Evolutionary conservation across 1,140 invertebrate genomes (phyloP).

Genomic region (Drosophila triauraria): DNA sequence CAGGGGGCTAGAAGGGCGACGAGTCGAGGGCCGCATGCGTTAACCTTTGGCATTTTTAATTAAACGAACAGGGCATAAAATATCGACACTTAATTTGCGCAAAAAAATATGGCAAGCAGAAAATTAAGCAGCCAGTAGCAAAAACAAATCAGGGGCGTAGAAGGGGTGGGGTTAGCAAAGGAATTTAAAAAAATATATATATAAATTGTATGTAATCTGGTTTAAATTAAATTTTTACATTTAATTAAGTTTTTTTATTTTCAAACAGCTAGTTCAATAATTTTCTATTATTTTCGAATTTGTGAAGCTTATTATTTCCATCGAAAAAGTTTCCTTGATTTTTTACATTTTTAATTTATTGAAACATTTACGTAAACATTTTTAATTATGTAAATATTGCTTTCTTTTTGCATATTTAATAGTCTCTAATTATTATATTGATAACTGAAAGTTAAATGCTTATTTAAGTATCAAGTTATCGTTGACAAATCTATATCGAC

Average conservation of each 20-base stretch:
- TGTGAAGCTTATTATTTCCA: too few species aligned
- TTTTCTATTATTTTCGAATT: too few species aligned
- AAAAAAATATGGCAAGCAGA: constrained; percentile 71
- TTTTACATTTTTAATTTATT: too few species aligned
- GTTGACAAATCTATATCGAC: neutral
- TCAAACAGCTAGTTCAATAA: too few species aligned
- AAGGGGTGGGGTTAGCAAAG: neutral
- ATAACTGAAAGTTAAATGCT: neutral
- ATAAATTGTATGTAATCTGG: too few species aligned
- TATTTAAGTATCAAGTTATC: neutral
- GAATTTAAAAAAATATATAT: too few species aligned
- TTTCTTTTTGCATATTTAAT: too few species aligned
- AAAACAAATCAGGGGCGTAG: constrained; percentile 34
- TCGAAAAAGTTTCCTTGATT: too few species aligned
- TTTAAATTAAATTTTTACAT: neutral
- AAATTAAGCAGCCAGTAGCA: constrained; percentile 72
- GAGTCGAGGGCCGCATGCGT: constrained; percentile 62
- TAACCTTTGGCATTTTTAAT: constrained; percentile 84
- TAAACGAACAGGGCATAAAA: constrained; percentile 81
- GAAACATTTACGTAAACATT: too few species aligned
- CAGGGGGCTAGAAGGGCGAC: constrained; percentile 31
- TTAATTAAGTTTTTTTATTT: too few species aligned
- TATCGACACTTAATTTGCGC: constrained; percentile 83
- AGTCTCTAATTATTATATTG: too few species aligned
- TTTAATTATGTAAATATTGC: too few species aligned